Evolutionary conservation across 35 echinoderm and acorn worm species (phyloP), one percentile per base, ranked within the genome.

Genomic region (Apostichopus japonicus): DNA sequence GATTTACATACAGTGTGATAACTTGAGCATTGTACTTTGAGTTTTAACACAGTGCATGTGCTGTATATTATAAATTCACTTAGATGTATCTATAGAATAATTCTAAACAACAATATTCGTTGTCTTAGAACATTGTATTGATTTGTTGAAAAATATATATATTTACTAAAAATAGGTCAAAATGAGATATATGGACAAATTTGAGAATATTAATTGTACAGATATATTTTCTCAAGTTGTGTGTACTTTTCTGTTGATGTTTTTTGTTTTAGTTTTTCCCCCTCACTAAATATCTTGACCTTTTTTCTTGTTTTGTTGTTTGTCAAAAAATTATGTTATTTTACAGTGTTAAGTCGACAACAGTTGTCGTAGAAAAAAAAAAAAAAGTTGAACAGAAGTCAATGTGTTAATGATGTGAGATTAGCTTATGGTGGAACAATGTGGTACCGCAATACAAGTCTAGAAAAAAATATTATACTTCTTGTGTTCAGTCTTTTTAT

Each of bases 201-300:
- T 82, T 82, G 79, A 82, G 79, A 82, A 82, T 82, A 82, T 82
- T 53, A 82, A 82, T 82, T 82, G 79, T 82, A 82, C 79, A 82
- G 79, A 82, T 82, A 82, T 82, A 82, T 82, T 82, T 82, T 82
- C 79, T 82, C 79, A 82, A 82, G 27, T 54, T 82, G 79, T 82
- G 79, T 82, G 79, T 82, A 82, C 54, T 82, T 33, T 82, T 82
- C 33, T 55, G 33, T 54, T 82, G 62, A 65, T 54, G 23, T 82
- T 82, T 82, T 82, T 44, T 82, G 16, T 82, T 54, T 82, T 53
- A 44, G 33, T 82, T 82, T 82, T 54, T 5, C 53, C 51, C 13
- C 19, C 79, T 82, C 44, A 14, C 44, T 81, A 52, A 44, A n/a
- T 83, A 53, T 55, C 52, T 44, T 83, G 19, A 54, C 9, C 79